Conservation (phyloP, 2,113 vertebrate species). For the Narcine bancroftii region DNA sequence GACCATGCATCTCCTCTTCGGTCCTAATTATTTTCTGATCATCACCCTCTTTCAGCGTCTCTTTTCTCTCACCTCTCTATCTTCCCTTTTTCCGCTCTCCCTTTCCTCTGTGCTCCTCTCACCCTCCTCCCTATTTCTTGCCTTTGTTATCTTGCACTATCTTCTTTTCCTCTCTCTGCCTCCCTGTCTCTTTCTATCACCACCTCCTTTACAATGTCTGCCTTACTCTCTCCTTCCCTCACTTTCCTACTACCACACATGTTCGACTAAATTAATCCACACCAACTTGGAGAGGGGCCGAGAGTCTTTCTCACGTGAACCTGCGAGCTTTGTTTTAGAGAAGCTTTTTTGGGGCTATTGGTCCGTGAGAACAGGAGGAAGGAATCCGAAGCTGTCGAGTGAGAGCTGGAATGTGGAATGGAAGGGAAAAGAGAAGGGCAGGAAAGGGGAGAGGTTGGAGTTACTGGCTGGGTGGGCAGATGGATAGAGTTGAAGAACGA, state of each 20-base stretch:
- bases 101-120: too few species aligned
- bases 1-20: neutral
- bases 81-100: too few species aligned
- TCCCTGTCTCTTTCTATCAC: too few species aligned
- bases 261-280: constrained; percentile 14
- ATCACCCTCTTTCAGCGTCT: too few species aligned
- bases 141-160: too few species aligned
- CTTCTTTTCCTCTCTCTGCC: too few species aligned
- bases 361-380: neutral
- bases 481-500: neutral
- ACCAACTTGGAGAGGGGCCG: neutral
- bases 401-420: neutral
- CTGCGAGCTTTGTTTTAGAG: neutral
- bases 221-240: neutral
- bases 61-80: neutral
- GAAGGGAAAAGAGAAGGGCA: neutral
- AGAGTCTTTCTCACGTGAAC: neutral
- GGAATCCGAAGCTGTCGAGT: too few species aligned
- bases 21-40: too few species aligned
- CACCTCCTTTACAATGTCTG: too few species aligned
- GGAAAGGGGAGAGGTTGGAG: too few species aligned
- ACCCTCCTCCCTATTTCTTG: too few species aligned
- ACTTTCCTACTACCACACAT: neutral
- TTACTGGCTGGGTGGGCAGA: neutral
- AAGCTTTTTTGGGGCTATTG: neutral